Percentiles rank a stretch among this genome's conserved stretches.
Evolutionary conservation across 1,140 invertebrate genomes (phyloP).

Genomic region (Aphaenogaster rudis): DNA sequence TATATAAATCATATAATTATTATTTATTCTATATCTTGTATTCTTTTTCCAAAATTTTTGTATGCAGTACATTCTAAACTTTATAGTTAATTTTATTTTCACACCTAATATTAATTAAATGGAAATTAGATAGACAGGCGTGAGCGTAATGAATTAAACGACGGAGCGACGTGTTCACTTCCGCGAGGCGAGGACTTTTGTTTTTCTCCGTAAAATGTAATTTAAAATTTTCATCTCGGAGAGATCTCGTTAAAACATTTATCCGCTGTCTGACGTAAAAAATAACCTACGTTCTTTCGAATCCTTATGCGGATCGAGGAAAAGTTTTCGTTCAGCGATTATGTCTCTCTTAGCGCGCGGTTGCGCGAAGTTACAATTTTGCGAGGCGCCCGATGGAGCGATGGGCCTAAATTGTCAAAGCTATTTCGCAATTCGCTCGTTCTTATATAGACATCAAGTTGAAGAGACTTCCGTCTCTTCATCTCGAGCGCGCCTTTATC

Average conservation of each 20-base stretch:
- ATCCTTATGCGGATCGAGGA: background rate
- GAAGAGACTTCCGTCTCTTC: constrained; percentile 45
- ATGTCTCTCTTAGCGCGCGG: background rate
- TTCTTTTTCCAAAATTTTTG: background rate
- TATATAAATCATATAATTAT: too few species aligned
- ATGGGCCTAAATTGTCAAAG: constrained; percentile 42
- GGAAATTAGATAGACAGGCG: background rate
- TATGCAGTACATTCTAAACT: constrained; percentile 3
- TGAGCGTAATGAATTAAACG: constrained; percentile 10
- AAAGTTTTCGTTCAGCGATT: background rate
- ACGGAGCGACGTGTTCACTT: background rate
- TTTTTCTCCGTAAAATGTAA: constrained; percentile 15
- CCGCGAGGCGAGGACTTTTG: background rate
- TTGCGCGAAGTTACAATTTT: constrained; percentile 27
- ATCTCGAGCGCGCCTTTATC: constrained; percentile 69
- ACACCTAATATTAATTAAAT: constrained; percentile 32
- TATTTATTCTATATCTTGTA: background rate
- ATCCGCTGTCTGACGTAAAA: constrained; percentile 9
- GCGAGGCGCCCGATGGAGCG: background rate
- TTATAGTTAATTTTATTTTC: constrained; percentile 11
- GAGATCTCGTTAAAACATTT: constrained; percentile 15
- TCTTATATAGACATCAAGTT: constrained; percentile 10
- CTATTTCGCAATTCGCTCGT: constrained; percentile 51
- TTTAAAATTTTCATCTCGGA: constrained; percentile 45
- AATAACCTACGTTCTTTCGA: background rate